Conservation (phyloP, 23 tunicate genomes). For the Ascidia mentula region DNA sequence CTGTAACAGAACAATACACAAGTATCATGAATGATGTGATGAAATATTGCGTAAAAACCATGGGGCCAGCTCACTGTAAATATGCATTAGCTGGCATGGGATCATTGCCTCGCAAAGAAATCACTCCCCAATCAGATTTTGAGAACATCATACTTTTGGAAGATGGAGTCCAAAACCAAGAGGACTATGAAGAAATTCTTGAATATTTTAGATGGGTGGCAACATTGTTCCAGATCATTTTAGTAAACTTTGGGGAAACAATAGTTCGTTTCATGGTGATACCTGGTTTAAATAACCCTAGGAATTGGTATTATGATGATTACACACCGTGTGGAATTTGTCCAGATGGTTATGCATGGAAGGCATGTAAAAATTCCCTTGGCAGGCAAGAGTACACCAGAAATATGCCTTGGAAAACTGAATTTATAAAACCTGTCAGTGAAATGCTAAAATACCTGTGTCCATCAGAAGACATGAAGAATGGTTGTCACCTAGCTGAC, state of each 20-base stretch:
- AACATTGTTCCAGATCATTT: constrained; percentile 16
- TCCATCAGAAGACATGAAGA: neutral
- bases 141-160: constrained; percentile 20
- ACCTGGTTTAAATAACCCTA: neutral
- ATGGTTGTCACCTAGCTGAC: neutral
- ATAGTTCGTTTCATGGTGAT: neutral
- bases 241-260: constrained; percentile 22
- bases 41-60: neutral
- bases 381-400: neutral
- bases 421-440: constrained; percentile 21
- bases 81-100: constrained; percentile 30
- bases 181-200: constrained; percentile 24
- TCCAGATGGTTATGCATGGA: neutral
- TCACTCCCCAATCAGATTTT: constrained; percentile 21
- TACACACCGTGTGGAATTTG: neutral
- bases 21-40: neutral
- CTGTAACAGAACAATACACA: neutral
- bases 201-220: constrained; percentile 45
- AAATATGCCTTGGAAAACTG: neutral
- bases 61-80: constrained; percentile 38
- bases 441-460: constrained; percentile 16
- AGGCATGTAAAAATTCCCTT: neutral
- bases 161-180: constrained; percentile 24
- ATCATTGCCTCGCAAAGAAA: constrained; percentile 16
- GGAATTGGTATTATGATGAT: neutral